phyloP scores from a whole-genome alignment of 2,888 invertebrate genomes.

The Deroplatys truncata region DNA sequence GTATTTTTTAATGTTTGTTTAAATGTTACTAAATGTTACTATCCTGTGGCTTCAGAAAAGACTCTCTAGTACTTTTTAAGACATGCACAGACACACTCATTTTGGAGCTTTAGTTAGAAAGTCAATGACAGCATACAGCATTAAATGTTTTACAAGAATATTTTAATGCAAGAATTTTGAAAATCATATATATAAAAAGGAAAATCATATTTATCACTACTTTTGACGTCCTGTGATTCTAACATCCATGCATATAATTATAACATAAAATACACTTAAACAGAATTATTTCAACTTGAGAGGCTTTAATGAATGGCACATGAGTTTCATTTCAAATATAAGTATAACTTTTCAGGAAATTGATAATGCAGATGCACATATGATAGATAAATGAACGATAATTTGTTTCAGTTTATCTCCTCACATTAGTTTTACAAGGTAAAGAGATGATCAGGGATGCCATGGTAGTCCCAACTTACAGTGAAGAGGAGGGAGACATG shows the following conservation, averaged over 20 bases:
- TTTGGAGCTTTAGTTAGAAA: background rate
- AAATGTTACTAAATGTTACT: background rate
- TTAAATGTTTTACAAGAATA: background rate
- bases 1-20: background rate
- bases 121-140: background rate
- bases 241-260: background rate
- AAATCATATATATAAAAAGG: background rate
- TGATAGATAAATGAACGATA: background rate
- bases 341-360: background rate
- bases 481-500: conserved; percentile 1
- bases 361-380: background rate
- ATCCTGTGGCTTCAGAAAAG: background rate
- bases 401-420: background rate
- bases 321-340: background rate
- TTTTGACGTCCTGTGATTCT: background rate
- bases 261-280: background rate
- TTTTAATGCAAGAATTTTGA: background rate
- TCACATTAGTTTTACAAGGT: conserved; percentile 2
- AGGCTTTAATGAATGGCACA: background rate
- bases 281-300: background rate
- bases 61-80: background rate
- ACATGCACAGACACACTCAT: background rate
- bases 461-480: conserved; percentile 12
- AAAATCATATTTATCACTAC: background rate
- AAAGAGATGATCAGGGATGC: background rate